Base-by-base conservation (phyloP, 64 coral and sea anemone genomes). In the Pocillopora verrucosa region DNA sequence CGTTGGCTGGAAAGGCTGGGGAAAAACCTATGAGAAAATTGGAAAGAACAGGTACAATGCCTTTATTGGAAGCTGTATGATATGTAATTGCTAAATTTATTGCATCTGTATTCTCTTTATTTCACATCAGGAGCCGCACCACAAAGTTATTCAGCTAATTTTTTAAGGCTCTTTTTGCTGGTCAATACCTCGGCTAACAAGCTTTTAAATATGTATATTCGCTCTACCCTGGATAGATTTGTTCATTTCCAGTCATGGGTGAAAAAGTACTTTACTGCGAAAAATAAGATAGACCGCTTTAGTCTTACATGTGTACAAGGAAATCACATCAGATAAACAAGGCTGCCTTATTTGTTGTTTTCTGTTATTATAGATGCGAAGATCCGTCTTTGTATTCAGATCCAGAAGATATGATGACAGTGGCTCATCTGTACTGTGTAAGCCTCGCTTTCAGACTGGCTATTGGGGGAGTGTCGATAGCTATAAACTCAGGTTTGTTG, bases 381-480 rank as follows among this genome's bases (percentile, higher is more conserved):
- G 88, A 96, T 59, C 82, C 94, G 0, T 64, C 87, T 38, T 59
- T 96, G 4, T 93, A 90, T 36, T 87, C 70, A 13, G 89, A 92
- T 20, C 87, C 91, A 26, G 94, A 96, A 51, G 94, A 92, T 17
- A 87, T 96, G 87, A 88, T 93, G 10, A 93, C 87, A 0, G 94
- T 93, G 34, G 91, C 80, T 30, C 94, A 96, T 74, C 91, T 96
- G 36, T 96, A 96, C 82, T 90, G 88, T 74, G 94, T 96, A 5
- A 96, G 94, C 75, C 94, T 96, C 22, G 89, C 94, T 34, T 96
- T 96, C 51, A 93, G 94, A 77, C 77, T 96, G 20, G 91, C 94
- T 14, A 96, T 87, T 20, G 94, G 90, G 5, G 89, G 93, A 62
- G 89, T 88, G 13, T 62, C 79, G 38, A 41, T 14, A 26, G 94